These are phyloP conservation scores for Luperina testacea DNA, from an alignment of 2,888 invertebrate species.

Conservation along the genomic window DNA sequence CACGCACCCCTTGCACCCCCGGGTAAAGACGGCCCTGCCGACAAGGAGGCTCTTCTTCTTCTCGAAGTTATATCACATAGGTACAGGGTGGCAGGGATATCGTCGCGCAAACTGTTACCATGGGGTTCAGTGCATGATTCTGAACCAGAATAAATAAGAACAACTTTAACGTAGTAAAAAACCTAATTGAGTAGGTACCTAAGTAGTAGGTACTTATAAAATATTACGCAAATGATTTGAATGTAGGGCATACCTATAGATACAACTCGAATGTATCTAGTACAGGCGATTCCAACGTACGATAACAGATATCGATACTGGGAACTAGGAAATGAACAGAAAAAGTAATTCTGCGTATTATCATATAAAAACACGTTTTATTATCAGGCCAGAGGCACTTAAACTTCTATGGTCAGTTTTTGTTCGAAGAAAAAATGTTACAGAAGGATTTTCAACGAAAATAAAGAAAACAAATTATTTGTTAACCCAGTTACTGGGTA, in stretches of 20 bases:
- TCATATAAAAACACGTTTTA: conserved; percentile 58
- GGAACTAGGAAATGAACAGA: conserved; percentile 64
- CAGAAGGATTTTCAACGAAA: background rate
- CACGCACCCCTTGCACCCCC: too few species aligned
- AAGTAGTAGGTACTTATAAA: background rate
- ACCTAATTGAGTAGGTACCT: background rate
- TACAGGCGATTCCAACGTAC: conserved; percentile 37
- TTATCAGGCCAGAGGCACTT: conserved; percentile 49
- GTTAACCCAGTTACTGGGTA: too few species aligned
- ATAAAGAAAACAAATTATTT: background rate
- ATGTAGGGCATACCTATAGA: conserved; percentile 35
- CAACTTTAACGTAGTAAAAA: background rate
- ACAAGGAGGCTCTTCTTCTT: too few species aligned
- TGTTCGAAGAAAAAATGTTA: background rate
- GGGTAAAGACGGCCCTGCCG: too few species aligned
- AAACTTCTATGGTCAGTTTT: conserved; percentile 31
- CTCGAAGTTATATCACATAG: too few species aligned
- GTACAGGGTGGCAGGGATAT: too few species aligned
- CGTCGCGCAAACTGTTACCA: too few species aligned
- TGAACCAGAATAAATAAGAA: too few species aligned
- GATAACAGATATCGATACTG: conserved; percentile 66
- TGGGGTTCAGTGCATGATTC: too few species aligned
- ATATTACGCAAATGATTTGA: conserved; percentile 30
- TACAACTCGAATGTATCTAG: conserved; percentile 10
- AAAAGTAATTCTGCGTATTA: conserved; percentile 61